These are phyloP conservation scores for Chrysolina americana DNA, from an alignment of 2,888 invertebrate species.

Conservation along the genomic window DNA sequence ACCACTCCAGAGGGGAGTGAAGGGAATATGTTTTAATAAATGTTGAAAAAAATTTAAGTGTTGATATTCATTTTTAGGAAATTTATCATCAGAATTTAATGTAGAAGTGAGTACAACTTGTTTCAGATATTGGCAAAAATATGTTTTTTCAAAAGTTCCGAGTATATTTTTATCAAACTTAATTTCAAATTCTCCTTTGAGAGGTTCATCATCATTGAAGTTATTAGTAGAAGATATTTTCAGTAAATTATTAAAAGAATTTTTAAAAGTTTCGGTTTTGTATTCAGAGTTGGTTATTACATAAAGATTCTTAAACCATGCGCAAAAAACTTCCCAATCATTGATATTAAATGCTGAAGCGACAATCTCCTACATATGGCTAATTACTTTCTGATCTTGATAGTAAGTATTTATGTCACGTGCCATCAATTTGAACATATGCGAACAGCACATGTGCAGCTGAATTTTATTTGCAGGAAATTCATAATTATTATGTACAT, in stretches of 20 bases:
- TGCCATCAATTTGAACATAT: conserved; percentile 33
- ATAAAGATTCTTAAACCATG: conserved; percentile 24
- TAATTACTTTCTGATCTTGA: background rate
- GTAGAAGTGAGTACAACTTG: background rate
- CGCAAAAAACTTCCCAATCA: conserved; percentile 21
- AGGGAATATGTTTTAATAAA: conserved; percentile 7
- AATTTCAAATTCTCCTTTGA: background rate
- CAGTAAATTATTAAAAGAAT: conserved; percentile 23
- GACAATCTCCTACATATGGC: conserved; percentile 26
- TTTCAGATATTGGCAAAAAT: conserved; percentile 15
- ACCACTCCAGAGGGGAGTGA: conserved; percentile 22
- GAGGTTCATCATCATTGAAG: background rate
- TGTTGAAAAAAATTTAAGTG: background rate
- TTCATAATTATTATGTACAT: background rate
- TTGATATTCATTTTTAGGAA: background rate
- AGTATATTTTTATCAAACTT: background rate
- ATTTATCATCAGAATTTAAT: background rate
- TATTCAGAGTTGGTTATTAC: conserved; percentile 9
- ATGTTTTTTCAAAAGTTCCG: conserved; percentile 4
- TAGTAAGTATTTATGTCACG: conserved; percentile 28
- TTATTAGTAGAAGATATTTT: conserved; percentile 21
- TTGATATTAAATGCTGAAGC: conserved; percentile 28
- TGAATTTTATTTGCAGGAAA: conserved; percentile 23
- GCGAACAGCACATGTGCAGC: conserved; percentile 30
- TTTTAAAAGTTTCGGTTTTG: conserved; percentile 12